Conservation (phyloP, 2,888 invertebrate species). For the Arctia plantaginis region DNA sequence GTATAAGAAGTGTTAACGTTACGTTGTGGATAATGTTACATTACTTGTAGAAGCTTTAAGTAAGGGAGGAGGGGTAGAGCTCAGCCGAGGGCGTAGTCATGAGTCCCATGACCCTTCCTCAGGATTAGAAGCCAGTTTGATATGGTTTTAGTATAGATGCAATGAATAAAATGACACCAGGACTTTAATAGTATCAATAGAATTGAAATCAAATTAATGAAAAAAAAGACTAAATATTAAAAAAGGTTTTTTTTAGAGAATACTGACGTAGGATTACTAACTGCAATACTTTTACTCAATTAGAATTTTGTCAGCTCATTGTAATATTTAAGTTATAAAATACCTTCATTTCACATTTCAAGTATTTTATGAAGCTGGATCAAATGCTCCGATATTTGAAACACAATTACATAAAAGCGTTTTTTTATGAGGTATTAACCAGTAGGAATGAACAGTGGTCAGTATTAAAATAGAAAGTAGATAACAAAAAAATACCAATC, state of each 20-base stretch:
- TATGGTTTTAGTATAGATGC: not conserved
- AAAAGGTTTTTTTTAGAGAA: too few species aligned
- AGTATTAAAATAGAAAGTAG: not conserved
- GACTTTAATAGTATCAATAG: too few species aligned
- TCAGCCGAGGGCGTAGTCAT: too few species aligned
- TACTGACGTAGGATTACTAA: too few species aligned
- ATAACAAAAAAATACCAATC: too few species aligned
- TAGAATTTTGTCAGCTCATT: not conserved
- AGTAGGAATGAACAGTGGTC: not conserved
- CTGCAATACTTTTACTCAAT: not conserved
- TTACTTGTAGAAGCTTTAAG: not conserved
- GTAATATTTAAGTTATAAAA: too few species aligned
- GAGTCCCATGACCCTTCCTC: too few species aligned
- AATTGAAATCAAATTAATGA: too few species aligned
- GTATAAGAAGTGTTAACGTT: not conserved
- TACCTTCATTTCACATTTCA: not conserved
- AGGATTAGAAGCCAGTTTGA: not conserved
- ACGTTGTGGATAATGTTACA: not conserved
- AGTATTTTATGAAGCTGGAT: not conserved
- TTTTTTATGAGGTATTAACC: not conserved
- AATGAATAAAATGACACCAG: too few species aligned
- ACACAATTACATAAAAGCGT: not conserved
- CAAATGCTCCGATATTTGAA: not conserved
- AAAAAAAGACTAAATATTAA: too few species aligned
- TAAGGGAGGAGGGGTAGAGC: too few species aligned